phyloP scores from a whole-genome alignment of 2,888 invertebrate genomes.

The Pachycephus smyrnensis region DNA sequence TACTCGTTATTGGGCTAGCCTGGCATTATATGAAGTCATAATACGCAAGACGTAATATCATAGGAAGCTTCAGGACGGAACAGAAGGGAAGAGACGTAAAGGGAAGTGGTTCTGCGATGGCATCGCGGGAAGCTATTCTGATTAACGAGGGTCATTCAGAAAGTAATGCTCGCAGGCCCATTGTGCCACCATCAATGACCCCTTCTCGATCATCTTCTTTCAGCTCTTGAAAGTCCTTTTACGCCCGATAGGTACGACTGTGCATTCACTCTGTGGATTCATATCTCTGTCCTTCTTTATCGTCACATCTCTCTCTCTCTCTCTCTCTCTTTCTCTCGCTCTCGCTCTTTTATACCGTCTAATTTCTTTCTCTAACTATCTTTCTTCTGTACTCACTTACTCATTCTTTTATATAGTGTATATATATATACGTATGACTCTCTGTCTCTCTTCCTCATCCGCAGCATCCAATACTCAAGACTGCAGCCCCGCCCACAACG shows the following conservation, averaged over 20 bases:
- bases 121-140: slow-evolving; percentile 26
- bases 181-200: slow-evolving; percentile 33
- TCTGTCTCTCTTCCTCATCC: neutral
- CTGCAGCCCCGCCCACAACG: neutral
- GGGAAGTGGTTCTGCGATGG: neutral
- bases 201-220: slow-evolving; percentile 35
- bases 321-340: too few species aligned
- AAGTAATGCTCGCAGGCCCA: slow-evolving; percentile 38
- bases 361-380: neutral
- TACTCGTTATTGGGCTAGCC: neutral
- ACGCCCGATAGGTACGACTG: slow-evolving; percentile 11
- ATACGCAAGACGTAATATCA: neutral
- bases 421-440: neutral
- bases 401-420: neutral
- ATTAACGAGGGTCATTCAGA: slow-evolving; percentile 49
- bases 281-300: neutral
- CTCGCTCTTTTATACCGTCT: neutral
- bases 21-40: neutral
- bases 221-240: slow-evolving; percentile 18
- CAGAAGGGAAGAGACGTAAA: neutral
- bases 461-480: neutral
- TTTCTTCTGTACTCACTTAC: neutral
- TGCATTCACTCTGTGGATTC: neutral
- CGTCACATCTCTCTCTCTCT: neutral
- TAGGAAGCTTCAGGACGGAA: neutral